These are phyloP conservation scores for Orbicella faveolata DNA, from an alignment of 64 coral and sea anemone species.

Conservation along the genomic window DNA sequence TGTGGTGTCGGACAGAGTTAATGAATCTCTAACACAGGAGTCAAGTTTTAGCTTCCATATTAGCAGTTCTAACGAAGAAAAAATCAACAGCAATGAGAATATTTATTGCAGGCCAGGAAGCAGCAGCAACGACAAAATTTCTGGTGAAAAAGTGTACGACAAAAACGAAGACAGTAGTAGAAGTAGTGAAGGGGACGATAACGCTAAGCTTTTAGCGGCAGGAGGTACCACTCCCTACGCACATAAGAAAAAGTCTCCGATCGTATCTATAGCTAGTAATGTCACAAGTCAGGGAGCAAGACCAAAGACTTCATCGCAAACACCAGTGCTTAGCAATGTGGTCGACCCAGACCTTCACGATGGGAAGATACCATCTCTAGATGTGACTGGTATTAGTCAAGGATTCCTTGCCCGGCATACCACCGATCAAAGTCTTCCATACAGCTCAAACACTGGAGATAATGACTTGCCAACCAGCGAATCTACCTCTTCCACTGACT, in stretches of 20 bases:
- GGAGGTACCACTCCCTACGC: neutral
- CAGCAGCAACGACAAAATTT: neutral
- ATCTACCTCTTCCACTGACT: neutral
- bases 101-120: too few species aligned
- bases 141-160: neutral
- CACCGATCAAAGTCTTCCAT: slow-evolving; percentile 8
- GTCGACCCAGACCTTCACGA: neutral
- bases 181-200: neutral
- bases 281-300: neutral
- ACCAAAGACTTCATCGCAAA: neutral
- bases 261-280: too few species aligned
- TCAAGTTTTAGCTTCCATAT: neutral
- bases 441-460: neutral
- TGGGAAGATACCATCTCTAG: neutral
- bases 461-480: neutral
- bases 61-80: neutral
- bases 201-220: neutral
- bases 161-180: neutral
- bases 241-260: neutral
- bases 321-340: too few species aligned
- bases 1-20: neutral
- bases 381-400: neutral
- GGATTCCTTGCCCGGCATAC: slow-evolving; percentile 2
- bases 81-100: neutral
- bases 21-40: neutral